A percentile compares a stretch with the other conserved stretches of the same genome.
Evolutionary conservation across 2,888 invertebrate genomes (phyloP).

Genomic region (Apomyelois bistriatella): DNA sequence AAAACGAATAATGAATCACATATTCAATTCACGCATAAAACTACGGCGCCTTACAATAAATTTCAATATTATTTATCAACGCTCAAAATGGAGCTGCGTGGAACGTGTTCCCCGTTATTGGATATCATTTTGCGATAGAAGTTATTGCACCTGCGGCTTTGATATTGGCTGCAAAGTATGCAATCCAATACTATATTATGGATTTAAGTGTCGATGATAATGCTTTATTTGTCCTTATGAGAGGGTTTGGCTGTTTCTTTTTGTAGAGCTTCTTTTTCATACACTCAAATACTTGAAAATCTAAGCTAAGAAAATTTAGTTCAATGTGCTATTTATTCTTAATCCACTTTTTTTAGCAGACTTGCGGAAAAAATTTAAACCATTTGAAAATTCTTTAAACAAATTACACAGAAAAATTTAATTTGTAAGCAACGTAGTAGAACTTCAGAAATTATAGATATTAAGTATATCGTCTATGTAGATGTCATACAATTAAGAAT

Average conservation of each 20-base stretch:
- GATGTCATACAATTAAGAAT: too few species aligned
- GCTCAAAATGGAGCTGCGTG: constrained; percentile 8
- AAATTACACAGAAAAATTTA: too few species aligned
- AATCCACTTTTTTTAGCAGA: too few species aligned
- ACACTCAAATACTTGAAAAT: too few species aligned
- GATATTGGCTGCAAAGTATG: constrained; percentile 13
- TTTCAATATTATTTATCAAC: constrained; percentile 10
- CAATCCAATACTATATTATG: neutral
- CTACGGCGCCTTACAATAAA: neutral
- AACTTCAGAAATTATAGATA: too few species aligned
- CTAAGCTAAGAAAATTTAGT: too few species aligned
- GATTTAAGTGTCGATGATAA: neutral
- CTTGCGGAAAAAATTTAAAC: too few species aligned
- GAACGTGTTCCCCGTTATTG: constrained; percentile 7
- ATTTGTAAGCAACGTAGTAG: too few species aligned
- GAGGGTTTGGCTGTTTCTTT: neutral
- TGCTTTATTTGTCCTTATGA: neutral
- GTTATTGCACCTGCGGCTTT: constrained; percentile 14
- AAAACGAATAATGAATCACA: neutral
- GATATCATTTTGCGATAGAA: constrained; percentile 7
- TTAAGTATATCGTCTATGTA: too few species aligned
- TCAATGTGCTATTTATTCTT: too few species aligned
- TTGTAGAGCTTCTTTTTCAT: neutral
- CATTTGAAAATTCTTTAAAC: too few species aligned
- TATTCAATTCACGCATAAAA: neutral